phyloP scores from a whole-genome alignment of 2,797 vertebrate species.

The Schizothorax lantsangensis region DNA sequence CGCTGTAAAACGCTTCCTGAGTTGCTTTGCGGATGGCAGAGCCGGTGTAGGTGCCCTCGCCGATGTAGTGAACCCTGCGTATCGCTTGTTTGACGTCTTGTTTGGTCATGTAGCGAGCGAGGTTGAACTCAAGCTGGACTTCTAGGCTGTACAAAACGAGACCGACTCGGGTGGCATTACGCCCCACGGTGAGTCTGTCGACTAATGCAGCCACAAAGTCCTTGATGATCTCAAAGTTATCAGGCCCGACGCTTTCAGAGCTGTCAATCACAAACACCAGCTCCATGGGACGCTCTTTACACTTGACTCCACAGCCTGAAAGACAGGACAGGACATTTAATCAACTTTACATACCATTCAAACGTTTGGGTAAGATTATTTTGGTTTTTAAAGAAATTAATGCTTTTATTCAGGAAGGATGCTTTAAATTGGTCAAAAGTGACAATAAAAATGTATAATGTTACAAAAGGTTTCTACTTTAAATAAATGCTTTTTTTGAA shows the following conservation, averaged over 20 bases:
- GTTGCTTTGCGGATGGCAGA: constrained; percentile 89
- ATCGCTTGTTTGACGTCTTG: constrained; percentile 87
- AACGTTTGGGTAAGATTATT: neutral
- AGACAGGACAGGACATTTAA: neutral
- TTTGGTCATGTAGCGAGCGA: constrained; percentile 80
- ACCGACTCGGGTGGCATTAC: constrained; percentile 88
- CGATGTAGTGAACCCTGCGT: constrained; percentile 87
- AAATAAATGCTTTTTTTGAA: neutral
- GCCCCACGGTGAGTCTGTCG: constrained; percentile 87
- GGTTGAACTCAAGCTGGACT: constrained; percentile 85
- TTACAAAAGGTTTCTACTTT: neutral
- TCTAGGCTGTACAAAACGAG: constrained; percentile 90
- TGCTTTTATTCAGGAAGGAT: neutral
- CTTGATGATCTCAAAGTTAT: constrained; percentile 93
- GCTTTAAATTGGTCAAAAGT: neutral
- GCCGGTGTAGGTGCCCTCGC: constrained; percentile 90
- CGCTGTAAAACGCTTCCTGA: constrained; percentile 86
- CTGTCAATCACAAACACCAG: constrained; percentile 95
- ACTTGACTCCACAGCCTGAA: constrained; percentile 89
- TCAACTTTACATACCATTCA: neutral
- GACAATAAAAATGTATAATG: neutral
- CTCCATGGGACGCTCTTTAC: constrained; percentile 93
- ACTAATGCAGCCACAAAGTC: constrained; percentile 88
- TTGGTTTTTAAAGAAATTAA: neutral
- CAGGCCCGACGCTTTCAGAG: constrained; percentile 91